phyloP scores from a whole-genome alignment of 2,113 vertebrate genomes.

The Chloebia gouldiae region DNA sequence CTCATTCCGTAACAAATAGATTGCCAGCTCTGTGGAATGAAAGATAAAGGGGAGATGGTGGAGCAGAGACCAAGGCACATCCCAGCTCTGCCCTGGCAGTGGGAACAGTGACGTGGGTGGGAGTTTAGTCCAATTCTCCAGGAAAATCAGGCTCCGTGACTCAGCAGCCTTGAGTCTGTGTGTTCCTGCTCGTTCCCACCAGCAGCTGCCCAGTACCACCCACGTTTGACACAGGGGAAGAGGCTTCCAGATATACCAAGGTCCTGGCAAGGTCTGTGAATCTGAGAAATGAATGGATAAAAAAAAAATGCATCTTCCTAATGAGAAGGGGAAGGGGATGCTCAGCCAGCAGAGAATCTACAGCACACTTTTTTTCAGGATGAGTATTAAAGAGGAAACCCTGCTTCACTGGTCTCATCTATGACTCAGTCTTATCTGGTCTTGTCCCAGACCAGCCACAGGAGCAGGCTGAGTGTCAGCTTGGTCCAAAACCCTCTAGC shows the following conservation, averaged over 20 bases:
- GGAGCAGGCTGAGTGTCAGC: background rate
- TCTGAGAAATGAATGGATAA: background rate
- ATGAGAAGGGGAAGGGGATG: background rate
- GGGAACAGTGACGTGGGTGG: background rate
- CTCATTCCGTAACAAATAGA: background rate
- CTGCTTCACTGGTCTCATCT: background rate
- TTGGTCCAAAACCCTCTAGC: background rate
- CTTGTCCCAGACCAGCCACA: background rate
- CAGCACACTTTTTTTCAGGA: background rate
- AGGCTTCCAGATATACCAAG: background rate
- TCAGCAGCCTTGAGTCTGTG: background rate
- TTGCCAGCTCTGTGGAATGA: background rate
- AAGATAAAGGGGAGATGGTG: background rate
- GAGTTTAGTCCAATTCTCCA: background rate
- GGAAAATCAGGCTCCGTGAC: background rate
- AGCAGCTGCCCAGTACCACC: constrained; percentile 20
- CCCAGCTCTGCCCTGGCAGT: background rate
- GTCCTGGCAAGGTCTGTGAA: background rate
- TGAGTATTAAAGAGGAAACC: background rate
- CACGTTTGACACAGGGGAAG: background rate
- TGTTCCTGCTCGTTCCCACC: background rate
- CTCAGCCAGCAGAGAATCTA: background rate
- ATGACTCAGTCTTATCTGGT: accelerated
- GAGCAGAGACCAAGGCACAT: background rate
- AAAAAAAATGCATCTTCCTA: background rate